Conservation (phyloP, 2,888 invertebrate species). For the Melangyna quadrimaculata region DNA sequence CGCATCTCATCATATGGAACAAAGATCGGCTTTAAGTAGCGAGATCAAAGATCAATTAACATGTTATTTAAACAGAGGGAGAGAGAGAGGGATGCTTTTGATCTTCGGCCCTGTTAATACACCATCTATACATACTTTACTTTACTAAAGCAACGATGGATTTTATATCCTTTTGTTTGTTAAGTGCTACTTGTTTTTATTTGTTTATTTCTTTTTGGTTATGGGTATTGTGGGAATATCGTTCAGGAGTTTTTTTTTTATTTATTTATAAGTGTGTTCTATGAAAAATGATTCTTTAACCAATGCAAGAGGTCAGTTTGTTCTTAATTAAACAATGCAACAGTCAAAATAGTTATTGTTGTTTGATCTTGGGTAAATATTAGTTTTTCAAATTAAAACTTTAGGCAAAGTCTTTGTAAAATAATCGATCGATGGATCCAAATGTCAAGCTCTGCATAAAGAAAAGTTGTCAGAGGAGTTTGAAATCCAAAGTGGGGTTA, state of each 20-base stretch:
- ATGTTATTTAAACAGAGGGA: constrained; percentile 50
- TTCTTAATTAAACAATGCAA: constrained; percentile 2
- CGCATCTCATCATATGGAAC: constrained; percentile 50
- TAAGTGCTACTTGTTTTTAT: neutral
- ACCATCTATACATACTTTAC: neutral
- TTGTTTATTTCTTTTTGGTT: neutral
- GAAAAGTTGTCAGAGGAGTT: no score
- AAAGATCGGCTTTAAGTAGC: constrained; percentile 70
- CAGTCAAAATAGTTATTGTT: neutral
- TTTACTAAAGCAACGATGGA: neutral
- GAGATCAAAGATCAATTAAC: constrained; percentile 71
- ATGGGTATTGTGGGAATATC: constrained; percentile 14
- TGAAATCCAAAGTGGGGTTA: no score
- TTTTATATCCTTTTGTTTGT: constrained; percentile 59
- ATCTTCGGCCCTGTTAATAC: constrained; percentile 40
- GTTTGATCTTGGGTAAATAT: constrained; percentile 1
- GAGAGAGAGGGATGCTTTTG: constrained; percentile 61
- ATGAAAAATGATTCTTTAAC: neutral
- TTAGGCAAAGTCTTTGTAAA: neutral
- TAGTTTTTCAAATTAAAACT: neutral
- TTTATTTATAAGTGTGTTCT: neutral
- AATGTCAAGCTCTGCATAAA: no score
- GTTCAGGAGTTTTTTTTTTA: no score
- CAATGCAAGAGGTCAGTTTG: neutral
- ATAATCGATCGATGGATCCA: no score